Evolutionary conservation across 2,888 invertebrate genomes (phyloP).

Genomic region (Nomada goodeniana): DNA sequence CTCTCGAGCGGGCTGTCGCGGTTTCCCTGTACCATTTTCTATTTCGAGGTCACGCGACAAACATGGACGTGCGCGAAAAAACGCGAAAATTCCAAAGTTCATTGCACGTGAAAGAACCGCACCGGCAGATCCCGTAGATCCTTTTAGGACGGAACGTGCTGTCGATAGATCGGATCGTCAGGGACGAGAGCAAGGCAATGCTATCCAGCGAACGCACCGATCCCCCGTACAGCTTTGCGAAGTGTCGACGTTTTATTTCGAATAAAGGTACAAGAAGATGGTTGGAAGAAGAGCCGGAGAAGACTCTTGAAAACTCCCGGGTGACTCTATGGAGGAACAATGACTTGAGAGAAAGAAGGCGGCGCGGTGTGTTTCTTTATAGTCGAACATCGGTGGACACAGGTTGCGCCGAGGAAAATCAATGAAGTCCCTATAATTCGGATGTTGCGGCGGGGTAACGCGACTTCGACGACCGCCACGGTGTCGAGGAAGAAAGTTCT

Average conservation of each 20-base stretch:
- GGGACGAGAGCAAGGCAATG: background rate
- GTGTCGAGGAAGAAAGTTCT: background rate
- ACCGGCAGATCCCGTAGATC: background rate
- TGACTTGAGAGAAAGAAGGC: constrained; percentile 3
- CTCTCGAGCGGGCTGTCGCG: constrained; percentile 5
- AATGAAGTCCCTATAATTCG: constrained; percentile 26
- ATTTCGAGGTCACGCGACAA: background rate
- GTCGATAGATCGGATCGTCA: constrained; percentile 17
- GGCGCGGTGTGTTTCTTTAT: constrained; percentile 9
- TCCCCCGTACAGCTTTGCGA: background rate
- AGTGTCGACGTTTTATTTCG: constrained; percentile 8
- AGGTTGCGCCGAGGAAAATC: background rate
- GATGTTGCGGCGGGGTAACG: background rate
- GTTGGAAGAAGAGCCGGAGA: no score
- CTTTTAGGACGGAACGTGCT: constrained; percentile 32
- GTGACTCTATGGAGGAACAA: background rate
- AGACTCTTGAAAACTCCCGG: no score
- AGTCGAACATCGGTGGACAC: background rate
- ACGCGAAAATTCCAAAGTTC: background rate
- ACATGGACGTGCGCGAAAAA: constrained; percentile 4
- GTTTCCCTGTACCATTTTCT: constrained; percentile 2
- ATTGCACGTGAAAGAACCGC: background rate
- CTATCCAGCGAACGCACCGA: background rate
- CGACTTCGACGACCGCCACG: background rate
- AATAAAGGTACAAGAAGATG: background rate